Evolutionary conservation across 2,113 vertebrate species (phyloP), one percentile per base, ranked within the genome.

Genomic region (Vulpes lagopus): DNA sequence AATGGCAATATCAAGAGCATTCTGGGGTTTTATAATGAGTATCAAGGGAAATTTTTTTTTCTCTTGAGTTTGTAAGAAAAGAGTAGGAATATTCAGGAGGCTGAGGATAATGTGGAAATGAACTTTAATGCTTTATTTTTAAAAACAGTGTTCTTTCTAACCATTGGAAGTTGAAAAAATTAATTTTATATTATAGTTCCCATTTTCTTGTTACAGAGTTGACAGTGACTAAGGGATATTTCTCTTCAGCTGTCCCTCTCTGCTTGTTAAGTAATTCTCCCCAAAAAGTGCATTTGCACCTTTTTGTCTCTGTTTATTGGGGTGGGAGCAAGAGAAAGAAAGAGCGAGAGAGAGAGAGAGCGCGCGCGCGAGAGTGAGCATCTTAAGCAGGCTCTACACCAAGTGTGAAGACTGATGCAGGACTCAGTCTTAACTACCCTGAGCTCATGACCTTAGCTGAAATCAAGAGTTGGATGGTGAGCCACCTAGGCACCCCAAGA

Each of bases 1-100:
- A 96, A 94, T 96, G 73, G 49, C 71, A 91, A 64, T 86, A 38
- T 93, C 91, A 93, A 25, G 81, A 86, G 32, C 53, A 89, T 96
- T 97, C 76, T 76, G 73, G n/a, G 55, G 43, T 73, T 95, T 97
- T 96, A 76, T 94, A 94, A 92, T 96, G 59, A 89, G 32, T 80
- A 93, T 38, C 67, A 64, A 53, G 27, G 69, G 55, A 94, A 92
- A 60, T 51, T 71, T 94, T 65, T 74, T 74, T 97, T 88, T 88
- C 74, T 96, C 73, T 59, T 64, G 62, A 83, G 10, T 92, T 94
- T 89, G 6, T 94, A 90, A 96, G 76, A 57, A 91, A 92, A 96
- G 81, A 35, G 15, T 95, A 89, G 38, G 67, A 93, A 38, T 97
- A 85, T 86, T 95, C 89, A 65, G 73, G 60, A 96, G 55, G 11